These are phyloP conservation scores for Actias luna DNA, from an alignment of 2,888 invertebrate species.

Conservation along the genomic window DNA sequence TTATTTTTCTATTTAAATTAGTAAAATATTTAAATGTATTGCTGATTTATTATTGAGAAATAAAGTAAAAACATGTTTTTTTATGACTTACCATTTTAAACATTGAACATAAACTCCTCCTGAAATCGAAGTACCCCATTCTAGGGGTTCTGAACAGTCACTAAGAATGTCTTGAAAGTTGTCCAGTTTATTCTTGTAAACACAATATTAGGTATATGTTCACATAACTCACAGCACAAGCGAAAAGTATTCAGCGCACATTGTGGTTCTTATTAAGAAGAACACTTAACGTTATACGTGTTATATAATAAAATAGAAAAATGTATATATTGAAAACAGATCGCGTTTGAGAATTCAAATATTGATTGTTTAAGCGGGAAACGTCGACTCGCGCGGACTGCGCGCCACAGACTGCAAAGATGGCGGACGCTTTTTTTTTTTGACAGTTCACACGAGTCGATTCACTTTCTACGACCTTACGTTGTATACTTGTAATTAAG, in stretches of 20 bases:
- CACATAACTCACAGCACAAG: slow-evolving; percentile 73
- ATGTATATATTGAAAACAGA: slow-evolving; percentile 30
- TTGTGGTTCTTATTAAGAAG: slow-evolving; percentile 38
- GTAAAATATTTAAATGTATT: too few species aligned
- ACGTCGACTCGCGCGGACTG: slow-evolving; percentile 68
- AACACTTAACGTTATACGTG: slow-evolving; percentile 57
- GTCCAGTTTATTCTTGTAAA: slow-evolving; percentile 36
- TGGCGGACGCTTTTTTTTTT: slow-evolving; percentile 78
- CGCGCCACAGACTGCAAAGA: slow-evolving; percentile 78
- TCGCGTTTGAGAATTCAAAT: slow-evolving; percentile 61
- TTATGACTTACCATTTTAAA: slow-evolving; percentile 71
- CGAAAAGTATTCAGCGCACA: slow-evolving; percentile 46
- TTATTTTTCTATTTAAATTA: not conserved
- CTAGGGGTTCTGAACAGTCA: slow-evolving; percentile 43
- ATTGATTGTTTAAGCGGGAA: slow-evolving; percentile 60
- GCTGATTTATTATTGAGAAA: too few species aligned
- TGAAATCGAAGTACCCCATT: slow-evolving; percentile 70
- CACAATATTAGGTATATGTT: slow-evolving; percentile 59
- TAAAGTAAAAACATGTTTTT: too few species aligned
- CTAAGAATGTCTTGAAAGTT: slow-evolving; percentile 51
- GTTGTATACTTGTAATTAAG: slow-evolving; percentile 78
- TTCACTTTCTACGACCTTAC: slow-evolving; percentile 82
- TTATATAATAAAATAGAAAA: slow-evolving; percentile 43
- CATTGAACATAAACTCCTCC: slow-evolving; percentile 51
- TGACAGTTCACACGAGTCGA: slow-evolving; percentile 80